Evolutionary conservation across 2,113 vertebrate species (phyloP), one percentile per base, ranked within the genome.

Genomic region (Epinephelus cyanopodus): DNA sequence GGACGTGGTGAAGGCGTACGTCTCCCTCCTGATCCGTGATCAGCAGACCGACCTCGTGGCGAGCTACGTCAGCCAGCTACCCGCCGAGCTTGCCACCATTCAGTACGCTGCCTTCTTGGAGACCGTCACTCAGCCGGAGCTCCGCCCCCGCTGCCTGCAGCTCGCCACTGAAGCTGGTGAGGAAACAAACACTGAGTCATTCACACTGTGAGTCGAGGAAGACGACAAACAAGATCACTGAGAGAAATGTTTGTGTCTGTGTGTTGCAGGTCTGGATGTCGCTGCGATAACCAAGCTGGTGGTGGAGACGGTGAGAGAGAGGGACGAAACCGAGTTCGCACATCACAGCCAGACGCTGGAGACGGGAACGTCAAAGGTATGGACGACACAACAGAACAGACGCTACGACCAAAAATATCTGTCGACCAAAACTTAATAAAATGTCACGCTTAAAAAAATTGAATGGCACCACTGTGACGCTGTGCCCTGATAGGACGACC

Each of bases 31-130:
- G 92, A 90, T 99, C 56, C 94, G 84, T 6, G 97, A 97, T 84
- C 97, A 97, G 87, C 97, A 97, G 69, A 96, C 93, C 3, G 93
- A 96, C 68, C 94, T 99, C 1, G 96, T 99, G 81, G 98, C 98
- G 0, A 98, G 97, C 88, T 99, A 99, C 21, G 96, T 97, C 1
- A 97, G 97, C 83, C 97, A 99, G 89, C 93, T 99, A 23, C 97
- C 98, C 1, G 77, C 93, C 1, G 96, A 97, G 15, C 85, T 96
- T 0, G 96, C 96, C 1, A 96, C 97, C 18, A 82, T 93, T 76
- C 97, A 98, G 81, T 99, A 99, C 0, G 97, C 98, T 3, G 74
- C 92, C 0, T 99, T 98, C 89, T 86, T 99, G 39, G 97, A 99
- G 94, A 96, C 96, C 0, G 95, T 99, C n/a, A 96, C 89, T 0